phyloP scores from a whole-genome alignment of 2,113 vertebrate species.

The Stigmatopora nigra region DNA sequence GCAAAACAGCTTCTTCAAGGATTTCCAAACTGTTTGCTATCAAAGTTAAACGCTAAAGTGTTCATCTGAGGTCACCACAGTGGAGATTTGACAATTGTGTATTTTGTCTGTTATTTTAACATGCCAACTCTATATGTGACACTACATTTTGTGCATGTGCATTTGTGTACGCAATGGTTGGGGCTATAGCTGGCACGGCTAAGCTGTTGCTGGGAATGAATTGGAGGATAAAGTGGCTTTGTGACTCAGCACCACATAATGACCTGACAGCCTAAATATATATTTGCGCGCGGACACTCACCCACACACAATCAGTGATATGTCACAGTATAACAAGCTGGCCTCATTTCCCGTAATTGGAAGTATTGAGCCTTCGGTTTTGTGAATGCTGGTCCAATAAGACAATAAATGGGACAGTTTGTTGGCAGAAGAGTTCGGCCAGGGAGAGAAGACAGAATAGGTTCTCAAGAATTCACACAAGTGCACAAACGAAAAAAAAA shows the following conservation, averaged over 20 bases:
- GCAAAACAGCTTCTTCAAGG: no score
- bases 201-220: constrained; percentile 70
- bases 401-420: constrained; percentile 35
- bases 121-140: not conserved
- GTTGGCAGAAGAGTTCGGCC: constrained; percentile 35
- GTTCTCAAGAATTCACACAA: constrained; percentile 38
- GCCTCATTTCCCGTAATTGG: constrained; percentile 27
- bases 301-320: constrained; percentile 10
- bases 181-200: constrained; percentile 65
- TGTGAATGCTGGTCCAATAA: constrained; percentile 23
- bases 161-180: constrained; percentile 31
- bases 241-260: constrained; percentile 70
- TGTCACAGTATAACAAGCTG: constrained; percentile 22
- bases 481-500: constrained; percentile 30
- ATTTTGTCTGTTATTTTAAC: constrained; percentile 9
- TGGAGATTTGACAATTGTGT: constrained; percentile 2
- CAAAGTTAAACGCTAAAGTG: constrained; percentile 17
- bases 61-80: constrained; percentile 14
- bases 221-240: constrained; percentile 64
- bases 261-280: constrained; percentile 56
- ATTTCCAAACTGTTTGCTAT: not conserved
- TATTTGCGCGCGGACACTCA: not conserved
- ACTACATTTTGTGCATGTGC: constrained; percentile 9
- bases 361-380: constrained; percentile 19
- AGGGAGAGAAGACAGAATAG: constrained; percentile 41